phyloP scores from a whole-genome alignment of 2,113 vertebrate species.

The Egretta garzetta region DNA sequence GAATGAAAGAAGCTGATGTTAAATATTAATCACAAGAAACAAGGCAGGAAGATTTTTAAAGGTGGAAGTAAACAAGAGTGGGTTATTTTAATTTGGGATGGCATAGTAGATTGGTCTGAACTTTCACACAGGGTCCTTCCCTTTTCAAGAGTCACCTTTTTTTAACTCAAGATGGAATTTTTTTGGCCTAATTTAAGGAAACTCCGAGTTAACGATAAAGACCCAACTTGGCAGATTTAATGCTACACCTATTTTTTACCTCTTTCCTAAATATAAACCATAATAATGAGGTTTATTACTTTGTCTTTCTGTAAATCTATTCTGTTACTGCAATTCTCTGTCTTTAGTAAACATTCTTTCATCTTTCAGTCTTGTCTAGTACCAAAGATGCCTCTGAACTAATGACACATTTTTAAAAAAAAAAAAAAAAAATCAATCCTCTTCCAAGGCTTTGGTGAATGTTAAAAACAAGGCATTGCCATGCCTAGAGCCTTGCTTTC shows the following conservation, averaged over 20 bases:
- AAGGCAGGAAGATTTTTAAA: background rate
- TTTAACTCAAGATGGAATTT: background rate
- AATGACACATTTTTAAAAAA: background rate
- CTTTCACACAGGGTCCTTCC: background rate
- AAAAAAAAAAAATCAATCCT: background rate
- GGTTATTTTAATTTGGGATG: background rate
- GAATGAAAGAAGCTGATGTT: background rate
- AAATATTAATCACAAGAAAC: slow-evolving; percentile 19
- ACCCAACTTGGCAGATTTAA: background rate
- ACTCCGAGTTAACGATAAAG: background rate
- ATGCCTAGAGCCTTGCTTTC: background rate
- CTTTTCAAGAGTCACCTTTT: background rate
- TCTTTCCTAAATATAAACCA: background rate
- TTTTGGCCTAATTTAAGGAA: background rate
- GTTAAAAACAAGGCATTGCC: background rate
- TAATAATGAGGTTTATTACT: background rate
- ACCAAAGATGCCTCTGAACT: background rate
- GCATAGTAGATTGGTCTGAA: background rate
- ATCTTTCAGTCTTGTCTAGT: background rate
- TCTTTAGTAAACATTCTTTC: background rate
- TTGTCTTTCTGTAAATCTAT: background rate
- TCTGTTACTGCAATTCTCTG: background rate
- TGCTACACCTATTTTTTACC: background rate
- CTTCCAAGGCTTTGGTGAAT: background rate
- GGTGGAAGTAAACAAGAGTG: background rate